These are phyloP conservation scores for Bedellia somnulentella DNA, from an alignment of 2,888 invertebrate genomes.

Conservation along the genomic window DNA sequence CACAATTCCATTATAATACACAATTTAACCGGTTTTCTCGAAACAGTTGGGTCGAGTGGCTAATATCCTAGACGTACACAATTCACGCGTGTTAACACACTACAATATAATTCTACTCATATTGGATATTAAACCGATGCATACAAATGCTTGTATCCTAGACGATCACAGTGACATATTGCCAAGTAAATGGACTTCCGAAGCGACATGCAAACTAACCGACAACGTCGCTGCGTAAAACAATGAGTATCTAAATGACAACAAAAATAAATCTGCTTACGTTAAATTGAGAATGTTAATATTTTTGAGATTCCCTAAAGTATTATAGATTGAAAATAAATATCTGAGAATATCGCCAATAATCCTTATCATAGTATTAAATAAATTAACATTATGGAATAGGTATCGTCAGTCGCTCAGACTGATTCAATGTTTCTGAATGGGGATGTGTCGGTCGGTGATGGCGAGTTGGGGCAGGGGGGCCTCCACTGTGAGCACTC, in stretches of 20 bases:
- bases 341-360: constrained; percentile 36
- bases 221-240: too few species aligned
- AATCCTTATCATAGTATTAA: constrained; percentile 37
- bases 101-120: neutral
- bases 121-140: constrained; percentile 1
- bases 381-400: constrained; percentile 59
- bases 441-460: constrained; percentile 82
- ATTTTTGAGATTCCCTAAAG: constrained; percentile 47
- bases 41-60: too few species aligned
- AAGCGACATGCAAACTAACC: too few species aligned
- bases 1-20: constrained; percentile 1
- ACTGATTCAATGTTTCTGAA: constrained; percentile 62
- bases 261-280: constrained; percentile 3
- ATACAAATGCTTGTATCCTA: constrained; percentile 24
- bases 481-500: constrained; percentile 94
- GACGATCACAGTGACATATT: constrained; percentile 39
- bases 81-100: constrained; percentile 3
- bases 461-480: constrained; percentile 86
- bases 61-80: too few species aligned
- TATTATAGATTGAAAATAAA: constrained; percentile 46
- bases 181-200: too few species aligned
- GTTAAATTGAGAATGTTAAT: constrained; percentile 4
- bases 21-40: too few species aligned
- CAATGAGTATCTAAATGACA: neutral
- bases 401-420: constrained; percentile 28